These are phyloP conservation scores for Aradophagus sp. DNA, from an alignment of 1,140 invertebrate species.

Conservation along the genomic window DNA sequence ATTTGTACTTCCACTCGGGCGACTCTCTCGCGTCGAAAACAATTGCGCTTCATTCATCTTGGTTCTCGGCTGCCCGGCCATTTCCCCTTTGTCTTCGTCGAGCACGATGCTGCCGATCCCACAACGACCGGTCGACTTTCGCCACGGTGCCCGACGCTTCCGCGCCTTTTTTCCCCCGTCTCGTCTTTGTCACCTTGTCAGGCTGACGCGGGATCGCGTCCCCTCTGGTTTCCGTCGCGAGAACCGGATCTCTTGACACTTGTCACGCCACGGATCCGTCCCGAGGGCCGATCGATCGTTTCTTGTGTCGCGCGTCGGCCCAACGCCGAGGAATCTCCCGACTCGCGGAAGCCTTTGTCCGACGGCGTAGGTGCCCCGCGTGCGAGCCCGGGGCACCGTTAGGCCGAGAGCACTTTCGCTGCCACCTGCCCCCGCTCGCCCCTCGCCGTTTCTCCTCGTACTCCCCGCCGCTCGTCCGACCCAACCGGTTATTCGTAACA, in stretches of 20 bases:
- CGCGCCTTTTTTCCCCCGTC: conserved; percentile 8
- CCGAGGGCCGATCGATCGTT: conserved; percentile 5
- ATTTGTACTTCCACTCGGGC: conserved; percentile 36
- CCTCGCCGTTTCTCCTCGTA: conserved; percentile 56
- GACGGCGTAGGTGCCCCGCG: conserved; percentile 3
- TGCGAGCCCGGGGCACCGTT: conserved; percentile 25
- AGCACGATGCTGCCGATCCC: conserved; percentile 17
- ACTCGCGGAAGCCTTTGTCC: conserved; percentile 6
- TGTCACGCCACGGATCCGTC: too few species aligned
- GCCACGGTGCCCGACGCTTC: conserved; percentile 17
- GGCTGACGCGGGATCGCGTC: conserved; percentile 20
- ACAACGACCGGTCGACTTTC: conserved; percentile 38
- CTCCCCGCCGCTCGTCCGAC: conserved; percentile 42
- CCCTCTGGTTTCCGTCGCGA: too few species aligned
- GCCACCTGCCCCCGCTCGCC: conserved; percentile 33
- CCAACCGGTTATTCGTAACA: conserved; percentile 58
- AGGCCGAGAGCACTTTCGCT: conserved; percentile 57
- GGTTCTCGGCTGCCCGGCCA: conserved; percentile 5
- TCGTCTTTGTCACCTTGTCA: conserved; percentile 32
- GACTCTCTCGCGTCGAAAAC: conserved; percentile 15
- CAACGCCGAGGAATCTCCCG: not conserved
- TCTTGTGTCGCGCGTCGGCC: not conserved
- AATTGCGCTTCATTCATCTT: conserved; percentile 35
- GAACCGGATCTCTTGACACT: too few species aligned
- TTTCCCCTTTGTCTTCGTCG: conserved; percentile 21